These are phyloP conservation scores for Eristalis intricaria DNA, from an alignment of 2,888 invertebrate species.

Conservation along the genomic window DNA sequence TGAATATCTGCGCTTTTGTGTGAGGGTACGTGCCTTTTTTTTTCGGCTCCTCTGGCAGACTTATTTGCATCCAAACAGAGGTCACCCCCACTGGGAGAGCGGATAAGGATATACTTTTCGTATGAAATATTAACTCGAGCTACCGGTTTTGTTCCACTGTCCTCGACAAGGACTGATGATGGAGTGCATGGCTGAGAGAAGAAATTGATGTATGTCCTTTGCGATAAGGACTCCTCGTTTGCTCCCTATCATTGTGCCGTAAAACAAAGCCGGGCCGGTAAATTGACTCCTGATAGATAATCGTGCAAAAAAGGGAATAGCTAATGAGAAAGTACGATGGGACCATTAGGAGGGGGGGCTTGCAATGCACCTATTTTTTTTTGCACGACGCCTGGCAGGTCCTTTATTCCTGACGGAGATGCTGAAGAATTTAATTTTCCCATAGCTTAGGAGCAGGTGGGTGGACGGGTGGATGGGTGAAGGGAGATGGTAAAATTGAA, in stretches of 20 bases:
- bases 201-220: constrained; percentile 58
- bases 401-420: background rate
- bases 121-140: constrained; percentile 25
- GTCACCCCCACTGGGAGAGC: constrained; percentile 30
- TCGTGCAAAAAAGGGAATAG: constrained; percentile 51
- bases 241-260: background rate
- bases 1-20: background rate
- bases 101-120: constrained; percentile 42
- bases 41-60: constrained; percentile 19
- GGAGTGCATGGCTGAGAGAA: constrained; percentile 45
- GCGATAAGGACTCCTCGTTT: constrained; percentile 37
- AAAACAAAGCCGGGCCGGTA: constrained; percentile 12
- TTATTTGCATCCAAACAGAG: constrained; percentile 54
- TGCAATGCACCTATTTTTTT: no score
- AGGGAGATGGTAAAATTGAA: constrained; percentile 23
- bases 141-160: background rate
- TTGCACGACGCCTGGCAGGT: no score
- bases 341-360: no score
- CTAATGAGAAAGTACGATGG: constrained; percentile 40
- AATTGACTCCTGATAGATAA: constrained; percentile 52
- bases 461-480: no score
- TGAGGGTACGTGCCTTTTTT: background rate
- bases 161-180: constrained; percentile 44
- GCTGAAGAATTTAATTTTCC: constrained; percentile 19
- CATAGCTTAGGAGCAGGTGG: background rate